These are phyloP conservation scores for Enteromius afrohamiltoni DNA, from an alignment of 2,797 vertebrate species.

Conservation along the genomic window DNA sequence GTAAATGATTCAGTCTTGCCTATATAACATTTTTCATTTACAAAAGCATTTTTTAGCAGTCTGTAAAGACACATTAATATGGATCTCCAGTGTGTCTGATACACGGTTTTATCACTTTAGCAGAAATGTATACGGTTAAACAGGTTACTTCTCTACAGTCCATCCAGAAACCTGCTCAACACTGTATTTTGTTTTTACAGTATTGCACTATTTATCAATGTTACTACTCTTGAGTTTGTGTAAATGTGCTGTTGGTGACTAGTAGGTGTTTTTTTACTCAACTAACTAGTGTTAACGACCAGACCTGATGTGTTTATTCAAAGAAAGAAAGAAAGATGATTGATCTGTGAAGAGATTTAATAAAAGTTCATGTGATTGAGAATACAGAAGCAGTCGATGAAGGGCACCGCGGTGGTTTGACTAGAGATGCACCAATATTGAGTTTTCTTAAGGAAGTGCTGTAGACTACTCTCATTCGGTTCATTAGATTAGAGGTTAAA, in stretches of 20 bases:
- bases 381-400: background rate
- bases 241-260: background rate
- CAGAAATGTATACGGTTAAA: background rate
- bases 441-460: background rate
- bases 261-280: background rate
- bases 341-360: background rate
- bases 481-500: background rate
- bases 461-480: background rate
- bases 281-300: background rate
- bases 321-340: background rate
- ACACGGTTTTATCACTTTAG: background rate
- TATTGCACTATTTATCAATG: background rate
- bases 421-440: background rate
- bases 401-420: background rate
- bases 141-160: background rate
- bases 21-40: background rate
- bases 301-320: background rate
- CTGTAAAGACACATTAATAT: background rate
- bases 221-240: background rate
- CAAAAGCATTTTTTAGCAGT: background rate
- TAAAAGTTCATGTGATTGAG: background rate
- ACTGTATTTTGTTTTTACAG: background rate
- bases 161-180: background rate
- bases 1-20: background rate
- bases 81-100: background rate